Evolutionary conservation across 2,797 vertebrate species (phyloP), one percentile per base, ranked within the genome.

Genomic region (Pyrocephalus nanus): DNA sequence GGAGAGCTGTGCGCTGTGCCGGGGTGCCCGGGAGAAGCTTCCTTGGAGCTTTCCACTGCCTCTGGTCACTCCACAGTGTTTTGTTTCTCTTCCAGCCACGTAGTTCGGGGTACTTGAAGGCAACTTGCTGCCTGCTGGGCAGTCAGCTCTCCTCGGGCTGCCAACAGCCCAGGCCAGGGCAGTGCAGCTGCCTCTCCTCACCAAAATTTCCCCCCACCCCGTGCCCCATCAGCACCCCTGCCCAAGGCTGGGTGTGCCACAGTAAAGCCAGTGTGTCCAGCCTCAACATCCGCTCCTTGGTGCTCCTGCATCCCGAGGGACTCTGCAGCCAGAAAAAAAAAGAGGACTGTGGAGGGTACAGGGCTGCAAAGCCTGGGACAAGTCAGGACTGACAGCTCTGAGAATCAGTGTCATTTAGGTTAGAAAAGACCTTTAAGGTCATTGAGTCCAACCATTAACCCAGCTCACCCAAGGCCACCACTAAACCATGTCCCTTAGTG

Each of bases 201-300:
- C 9, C 45, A 8, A 25, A 53, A 75, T 21, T 38, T 38, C 10
- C 9, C 9, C 55, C n/a, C 9, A 8, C 55, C n/a, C 40, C 10
- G 21, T 5, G 1, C 32, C n/a, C 26, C 5, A 2, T 22, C 38
- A 40, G 66, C 66, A 58, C 12, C 50, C 26, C 43, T 64, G 58
- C 22, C 29, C 34, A 36, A 19, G 26, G 17, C 42, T 67, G 58
- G 61, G 51, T 30, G 13, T 81, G 60, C 40, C 42, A 58, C 32
- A 50, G 42, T n/a, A 16, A 47, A 16, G 32, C 43, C 22, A 19
- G 32, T 8, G 55, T 25, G 55, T 23, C 23, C 40, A 60, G 54
- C 22, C 36, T 48, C 21, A 9, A 11, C 2, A 0, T 2, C 23
- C 0, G 0, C 50, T 40, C 32, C 55, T 25, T 1, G 3, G 26